A percentile compares a stretch with the other conserved stretches of the same genome.
phyloP scores from a whole-genome alignment of 2,797 vertebrate genomes.

The Poeciliopsis gracilis region DNA sequence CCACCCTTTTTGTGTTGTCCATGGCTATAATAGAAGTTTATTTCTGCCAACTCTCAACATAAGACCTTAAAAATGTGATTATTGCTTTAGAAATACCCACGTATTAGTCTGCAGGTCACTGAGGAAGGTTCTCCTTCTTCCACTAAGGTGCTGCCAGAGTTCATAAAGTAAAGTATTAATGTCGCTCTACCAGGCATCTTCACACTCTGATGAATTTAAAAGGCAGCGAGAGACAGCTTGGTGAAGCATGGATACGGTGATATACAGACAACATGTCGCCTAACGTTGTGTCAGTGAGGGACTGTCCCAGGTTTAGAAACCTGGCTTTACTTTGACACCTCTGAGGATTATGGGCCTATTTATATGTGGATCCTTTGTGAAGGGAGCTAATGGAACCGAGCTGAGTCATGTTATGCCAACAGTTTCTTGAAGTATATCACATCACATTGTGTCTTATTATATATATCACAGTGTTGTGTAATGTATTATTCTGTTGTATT shows the following conservation, averaged over 20 bases:
- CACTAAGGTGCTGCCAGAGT: background rate
- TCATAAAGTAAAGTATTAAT: slow-evolving; percentile 31
- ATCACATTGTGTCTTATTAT: background rate
- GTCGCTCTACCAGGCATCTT: slow-evolving; percentile 20
- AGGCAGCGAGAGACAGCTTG: slow-evolving; percentile 25
- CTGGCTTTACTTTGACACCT: slow-evolving; percentile 19
- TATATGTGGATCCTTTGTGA: slow-evolving; percentile 1
- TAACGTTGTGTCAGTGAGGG: slow-evolving; percentile 26
- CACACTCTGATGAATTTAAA: slow-evolving; percentile 42
- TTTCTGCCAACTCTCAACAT: background rate
- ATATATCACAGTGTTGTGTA: background rate
- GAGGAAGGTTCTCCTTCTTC: background rate
- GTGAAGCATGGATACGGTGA: slow-evolving; percentile 30
- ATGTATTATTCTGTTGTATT: background rate
- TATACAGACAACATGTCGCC: slow-evolving; percentile 22
- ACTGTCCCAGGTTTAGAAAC: slow-evolving; percentile 9
- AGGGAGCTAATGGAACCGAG: background rate
- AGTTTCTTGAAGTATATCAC: background rate
- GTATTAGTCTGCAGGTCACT: background rate
- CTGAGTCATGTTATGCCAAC: background rate
- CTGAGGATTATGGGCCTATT: slow-evolving; percentile 4
- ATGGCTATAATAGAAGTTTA: background rate
- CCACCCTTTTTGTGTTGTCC: background rate
- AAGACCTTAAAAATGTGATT: background rate
- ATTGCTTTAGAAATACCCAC: background rate